Base-by-base conservation (phyloP, 2,113 vertebrate genomes). In the Sinocyclocheilus anshuiensis region DNA sequence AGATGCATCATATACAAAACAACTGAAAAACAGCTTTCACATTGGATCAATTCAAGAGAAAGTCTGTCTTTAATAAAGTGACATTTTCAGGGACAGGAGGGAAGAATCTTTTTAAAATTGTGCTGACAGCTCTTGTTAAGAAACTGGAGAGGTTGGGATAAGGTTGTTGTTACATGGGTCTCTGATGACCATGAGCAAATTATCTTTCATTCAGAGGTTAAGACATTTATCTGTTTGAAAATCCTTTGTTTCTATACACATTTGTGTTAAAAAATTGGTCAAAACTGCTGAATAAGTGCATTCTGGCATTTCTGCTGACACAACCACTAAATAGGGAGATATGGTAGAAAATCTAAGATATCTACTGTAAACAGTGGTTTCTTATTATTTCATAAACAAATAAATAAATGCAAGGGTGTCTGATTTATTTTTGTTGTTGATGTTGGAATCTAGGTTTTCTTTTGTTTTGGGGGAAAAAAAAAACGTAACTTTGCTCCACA, bases 61-160 rank as follows among this genome's bases (percentile, higher is more conserved):
- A 42, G 22, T 57, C 78, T 80, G 57, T 80, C 12, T 80, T 80
- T 61, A 63, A 63, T 61, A 80, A 42, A 61, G 33, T 16, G 7
- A 61, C 8, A 61, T 63, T 42, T 42, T 2, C 42, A 42, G 20
- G 59, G 33, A 63, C 22, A 24, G 12, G 18, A 80, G 16, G 24
- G 55, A 13, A 4, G 2, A 36, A 22, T 61, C 5, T 10, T 80
- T 61, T 9, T 45, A 16, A 24, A 80, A 45, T n/a, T 39, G 36
- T 63, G 57, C 57, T 80, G 78, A 42, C 55, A 63, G 22, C 22
- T 45, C 78, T 80, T 63, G 6, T 59, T 59, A 61, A 39, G 33
- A 72, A 42, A 78, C 50, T 57, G 50, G 20, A 78, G 16, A 59
- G 22, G 42, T 24, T 75, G 12, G 4, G 13, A 75, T 45, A 48